Conservation (phyloP, 2,888 invertebrate genomes). For the Cryptophagus acutangulus region DNA sequence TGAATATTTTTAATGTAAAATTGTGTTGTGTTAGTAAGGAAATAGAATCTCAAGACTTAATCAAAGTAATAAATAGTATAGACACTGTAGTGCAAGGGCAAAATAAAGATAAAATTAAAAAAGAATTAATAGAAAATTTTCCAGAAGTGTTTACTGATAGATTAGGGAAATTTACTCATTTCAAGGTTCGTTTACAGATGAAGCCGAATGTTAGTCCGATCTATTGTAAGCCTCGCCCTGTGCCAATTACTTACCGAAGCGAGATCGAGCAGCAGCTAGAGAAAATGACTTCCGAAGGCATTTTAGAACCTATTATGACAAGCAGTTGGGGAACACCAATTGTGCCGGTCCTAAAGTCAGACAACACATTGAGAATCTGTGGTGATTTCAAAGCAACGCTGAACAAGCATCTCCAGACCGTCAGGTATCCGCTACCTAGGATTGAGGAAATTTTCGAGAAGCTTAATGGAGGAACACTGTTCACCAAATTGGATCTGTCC, state of each 20-base stretch:
- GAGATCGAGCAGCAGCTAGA: constrained; percentile 21
- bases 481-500: constrained; percentile 22
- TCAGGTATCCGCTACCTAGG: constrained; percentile 11
- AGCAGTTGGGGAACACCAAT: constrained; percentile 19
- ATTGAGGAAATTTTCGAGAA: constrained; percentile 10
- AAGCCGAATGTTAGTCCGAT: constrained; percentile 5
- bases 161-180: constrained; percentile 10
- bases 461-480: constrained; percentile 17
- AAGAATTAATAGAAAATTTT: too few species aligned
- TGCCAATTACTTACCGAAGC: constrained; percentile 29
- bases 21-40: too few species aligned
- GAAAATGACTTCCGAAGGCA: constrained; percentile 27
- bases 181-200: constrained; percentile 1
- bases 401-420: constrained; percentile 5
- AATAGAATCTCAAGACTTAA: too few species aligned
- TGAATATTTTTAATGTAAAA: too few species aligned
- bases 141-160: constrained; percentile 10
- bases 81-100: too few species aligned
- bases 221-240: constrained; percentile 28
- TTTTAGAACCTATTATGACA: constrained; percentile 23
- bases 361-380: constrained; percentile 24
- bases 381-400: constrained; percentile 20
- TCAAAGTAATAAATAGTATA: too few species aligned
- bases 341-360: constrained; percentile 12
- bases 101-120: too few species aligned